phyloP scores from a whole-genome alignment of 2,888 invertebrate genomes.

The Dryobotodes eremita region DNA sequence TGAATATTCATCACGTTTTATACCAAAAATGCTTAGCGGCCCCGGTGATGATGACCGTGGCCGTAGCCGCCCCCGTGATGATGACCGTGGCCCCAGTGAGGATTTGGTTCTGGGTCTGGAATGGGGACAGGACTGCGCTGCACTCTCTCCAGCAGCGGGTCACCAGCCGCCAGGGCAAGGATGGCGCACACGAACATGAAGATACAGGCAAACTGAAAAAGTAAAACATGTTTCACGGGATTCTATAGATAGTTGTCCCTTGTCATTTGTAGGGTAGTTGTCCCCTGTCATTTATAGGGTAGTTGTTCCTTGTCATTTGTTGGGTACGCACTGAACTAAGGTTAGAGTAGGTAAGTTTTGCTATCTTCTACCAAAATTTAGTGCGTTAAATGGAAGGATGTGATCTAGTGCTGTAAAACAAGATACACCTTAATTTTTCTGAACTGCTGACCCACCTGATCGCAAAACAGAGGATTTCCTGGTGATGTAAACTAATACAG shows the following conservation, averaged over 20 bases:
- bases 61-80: no score
- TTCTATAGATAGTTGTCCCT: neutral
- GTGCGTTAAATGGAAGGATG: neutral
- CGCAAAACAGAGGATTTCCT: neutral
- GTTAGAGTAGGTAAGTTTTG: neutral
- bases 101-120: slow-evolving; percentile 14
- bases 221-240: neutral
- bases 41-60: neutral
- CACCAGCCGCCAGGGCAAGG: neutral
- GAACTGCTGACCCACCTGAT: no score
- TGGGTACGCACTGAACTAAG: neutral
- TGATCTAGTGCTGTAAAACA: neutral
- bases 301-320: neutral
- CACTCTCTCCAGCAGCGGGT: neutral
- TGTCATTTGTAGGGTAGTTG: neutral
- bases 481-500: neutral
- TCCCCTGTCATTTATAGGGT: neutral
- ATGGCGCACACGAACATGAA: slow-evolving; percentile 7
- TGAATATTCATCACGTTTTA: neutral
- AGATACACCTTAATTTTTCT: no score
- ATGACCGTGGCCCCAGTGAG: neutral
- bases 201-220: slow-evolving; percentile 22
- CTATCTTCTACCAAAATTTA: neutral
- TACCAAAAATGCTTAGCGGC: neutral
- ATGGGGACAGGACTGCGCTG: slow-evolving; percentile 28